Evolutionary conservation across 2,797 vertebrate species (phyloP).

Genomic region (Sebastes cheni): DNA sequence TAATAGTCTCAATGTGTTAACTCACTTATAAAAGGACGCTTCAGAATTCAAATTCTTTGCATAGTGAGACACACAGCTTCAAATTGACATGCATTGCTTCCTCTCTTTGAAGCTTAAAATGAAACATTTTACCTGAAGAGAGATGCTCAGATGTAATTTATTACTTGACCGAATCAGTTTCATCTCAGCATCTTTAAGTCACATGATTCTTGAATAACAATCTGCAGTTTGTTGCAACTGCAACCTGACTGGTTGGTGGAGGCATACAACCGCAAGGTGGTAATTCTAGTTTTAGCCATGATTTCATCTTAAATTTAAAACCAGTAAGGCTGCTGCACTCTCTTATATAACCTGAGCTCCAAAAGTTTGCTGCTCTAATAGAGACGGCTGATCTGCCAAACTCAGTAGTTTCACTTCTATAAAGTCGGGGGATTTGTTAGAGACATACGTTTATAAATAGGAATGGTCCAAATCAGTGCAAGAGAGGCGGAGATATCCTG

Average conservation of each 20-base stretch:
- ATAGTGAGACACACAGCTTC: background rate
- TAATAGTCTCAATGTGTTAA: background rate
- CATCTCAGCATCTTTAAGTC: background rate
- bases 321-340: no score
- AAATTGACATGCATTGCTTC: background rate
- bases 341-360: no score
- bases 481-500: background rate
- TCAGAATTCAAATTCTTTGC: background rate
- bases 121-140: background rate
- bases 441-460: background rate
- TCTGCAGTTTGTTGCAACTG: background rate
- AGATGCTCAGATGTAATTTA: background rate
- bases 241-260: no score
- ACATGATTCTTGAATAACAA: background rate
- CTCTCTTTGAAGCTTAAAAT: background rate
- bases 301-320: no score
- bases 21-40: background rate
- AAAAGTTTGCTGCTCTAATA: no score
- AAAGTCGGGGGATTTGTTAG: background rate
- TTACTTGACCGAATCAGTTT: background rate
- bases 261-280: no score
- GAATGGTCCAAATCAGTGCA: background rate
- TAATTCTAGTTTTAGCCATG: no score
- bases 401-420: background rate
- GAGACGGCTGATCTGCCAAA: no score